Evolutionary conservation across 2,888 invertebrate genomes (phyloP), one percentile per base, ranked within the genome.

Genomic region (Prostheceraeus crozeri): DNA sequence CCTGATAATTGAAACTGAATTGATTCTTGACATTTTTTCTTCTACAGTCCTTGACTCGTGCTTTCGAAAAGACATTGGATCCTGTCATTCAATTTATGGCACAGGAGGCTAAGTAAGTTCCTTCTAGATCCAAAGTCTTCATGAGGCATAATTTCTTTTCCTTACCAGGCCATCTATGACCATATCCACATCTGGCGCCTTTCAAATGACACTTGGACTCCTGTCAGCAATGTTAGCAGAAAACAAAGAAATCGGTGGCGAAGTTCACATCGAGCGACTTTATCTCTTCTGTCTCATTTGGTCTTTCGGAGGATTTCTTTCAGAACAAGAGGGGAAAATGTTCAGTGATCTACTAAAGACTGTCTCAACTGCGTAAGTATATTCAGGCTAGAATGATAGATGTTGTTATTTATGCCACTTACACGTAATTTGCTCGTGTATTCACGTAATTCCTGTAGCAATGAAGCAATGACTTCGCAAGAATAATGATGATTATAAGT

Each of bases 221-320:
- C 66, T 76, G 63, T 72, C 73, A 4, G 72, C 74, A 63, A 76
- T 76, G 73, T 65, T 76, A 65, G 71, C 72, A 14, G 75, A 76
- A 64, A 75, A 75, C 63, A 70, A 71, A 3, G 73, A 75, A 67
- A 70, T 76, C n/a, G 73, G 73, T 8, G 73, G 74, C 30, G 74
- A 75, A 62, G 65, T 72, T 8, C 76, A 75, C 65, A 60, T 65
- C 35, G 73, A 74, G 64, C 62, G 76, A 35, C 68, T 76, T 10
- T 76, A 69, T 62, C 65, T 76, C 30, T 76, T 76, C 68, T 74
- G 75, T 65, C 70, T 76, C 48, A 72, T 76, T 61, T 76, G 76
- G 75, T 69, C 75, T 11, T 75, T 72, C 65, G 75, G 74, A 31
- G 74, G 73, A 8, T 65, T 75, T 4, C 69, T 76, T 14, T 71